Conservation (phyloP, 2,888 invertebrate species). For the Nephrotoma guestfalica region DNA sequence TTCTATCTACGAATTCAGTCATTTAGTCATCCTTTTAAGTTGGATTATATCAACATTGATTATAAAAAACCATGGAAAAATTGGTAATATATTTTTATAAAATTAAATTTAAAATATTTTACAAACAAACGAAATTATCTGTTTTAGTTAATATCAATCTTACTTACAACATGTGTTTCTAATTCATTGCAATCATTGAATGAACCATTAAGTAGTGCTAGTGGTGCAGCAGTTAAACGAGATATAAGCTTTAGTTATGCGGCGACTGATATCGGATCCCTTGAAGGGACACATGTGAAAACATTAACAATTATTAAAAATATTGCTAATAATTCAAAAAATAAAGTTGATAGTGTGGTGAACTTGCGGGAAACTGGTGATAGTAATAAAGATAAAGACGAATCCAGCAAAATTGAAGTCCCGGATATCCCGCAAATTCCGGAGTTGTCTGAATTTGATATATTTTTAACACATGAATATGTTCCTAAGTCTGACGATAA, state of each 20-base stretch:
- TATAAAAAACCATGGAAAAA: background rate
- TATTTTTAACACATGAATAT: background rate
- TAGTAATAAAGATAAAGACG: background rate
- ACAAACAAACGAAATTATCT: background rate
- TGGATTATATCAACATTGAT: background rate
- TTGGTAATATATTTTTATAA: background rate
- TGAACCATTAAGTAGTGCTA: background rate
- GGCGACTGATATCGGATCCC: constrained; percentile 29
- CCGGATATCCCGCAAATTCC: background rate
- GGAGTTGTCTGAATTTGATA: background rate
- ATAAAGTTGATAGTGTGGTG: background rate
- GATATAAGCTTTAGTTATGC: constrained; percentile 31
- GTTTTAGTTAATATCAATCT: background rate
- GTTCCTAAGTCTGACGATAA: background rate
- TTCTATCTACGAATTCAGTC: background rate
- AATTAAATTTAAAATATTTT: background rate
- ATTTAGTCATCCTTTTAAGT: background rate
- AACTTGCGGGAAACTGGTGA: background rate
- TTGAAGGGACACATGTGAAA: constrained; percentile 29
- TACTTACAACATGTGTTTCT: background rate
- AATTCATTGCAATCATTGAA: background rate
- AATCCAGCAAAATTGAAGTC: background rate
- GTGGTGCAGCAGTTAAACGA: constrained; percentile 9
- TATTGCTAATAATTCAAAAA: constrained; percentile 13
- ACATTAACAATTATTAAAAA: constrained; percentile 31